phyloP scores from a whole-genome alignment of 2,888 invertebrate genomes.

The Himalopsyche tibetana region DNA sequence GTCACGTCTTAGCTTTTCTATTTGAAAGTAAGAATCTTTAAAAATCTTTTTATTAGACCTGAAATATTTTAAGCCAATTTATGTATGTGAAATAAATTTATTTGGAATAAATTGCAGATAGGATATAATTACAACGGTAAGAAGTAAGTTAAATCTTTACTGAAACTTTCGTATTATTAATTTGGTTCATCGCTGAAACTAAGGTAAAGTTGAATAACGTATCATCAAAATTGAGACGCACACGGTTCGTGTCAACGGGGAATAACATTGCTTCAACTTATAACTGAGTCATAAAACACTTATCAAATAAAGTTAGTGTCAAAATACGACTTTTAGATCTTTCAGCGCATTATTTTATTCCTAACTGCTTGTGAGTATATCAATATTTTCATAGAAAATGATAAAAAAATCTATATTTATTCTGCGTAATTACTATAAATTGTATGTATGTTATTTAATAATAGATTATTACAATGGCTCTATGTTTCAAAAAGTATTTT shows the following conservation, averaged over 20 bases:
- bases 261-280: constrained; percentile 60
- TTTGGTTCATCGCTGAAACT: not conserved
- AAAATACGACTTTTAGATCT: constrained; percentile 57
- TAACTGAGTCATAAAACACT: constrained; percentile 66
- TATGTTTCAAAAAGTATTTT: too few relatives aligned
- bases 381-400: not conserved
- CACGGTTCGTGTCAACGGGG: constrained; percentile 32
- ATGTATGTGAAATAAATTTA: too few relatives aligned
- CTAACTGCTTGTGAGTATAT: not conserved
- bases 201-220: constrained; percentile 9
- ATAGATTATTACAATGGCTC: too few relatives aligned
- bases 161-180: not conserved
- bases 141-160: not conserved
- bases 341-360: constrained; percentile 39
- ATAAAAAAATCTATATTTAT: too few relatives aligned
- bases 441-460: too few relatives aligned
- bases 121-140: not conserved
- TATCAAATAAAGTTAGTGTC: constrained; percentile 65
- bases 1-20: too few relatives aligned
- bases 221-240: constrained; percentile 21
- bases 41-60: too few relatives aligned
- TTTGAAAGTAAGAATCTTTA: too few relatives aligned
- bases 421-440: too few relatives aligned
- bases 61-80: too few relatives aligned
- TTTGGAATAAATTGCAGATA: too few relatives aligned